phyloP scores from a whole-genome alignment of 2,113 vertebrate species.

The Siniperca knerii region DNA sequence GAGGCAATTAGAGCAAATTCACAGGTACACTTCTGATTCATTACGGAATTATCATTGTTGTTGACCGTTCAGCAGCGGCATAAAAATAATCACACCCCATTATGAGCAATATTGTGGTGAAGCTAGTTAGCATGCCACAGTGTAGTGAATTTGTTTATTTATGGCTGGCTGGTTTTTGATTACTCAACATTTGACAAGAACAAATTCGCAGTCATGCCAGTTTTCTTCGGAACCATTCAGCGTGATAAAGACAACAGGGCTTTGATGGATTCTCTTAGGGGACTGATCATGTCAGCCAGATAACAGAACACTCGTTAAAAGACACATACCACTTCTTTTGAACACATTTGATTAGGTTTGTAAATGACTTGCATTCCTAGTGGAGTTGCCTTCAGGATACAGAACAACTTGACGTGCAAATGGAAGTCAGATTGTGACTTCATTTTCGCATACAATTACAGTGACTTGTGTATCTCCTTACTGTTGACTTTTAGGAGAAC shows the following conservation, averaged over 20 bases:
- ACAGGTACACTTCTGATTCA: conserved; percentile 70
- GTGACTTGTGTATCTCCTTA: conserved; percentile 35
- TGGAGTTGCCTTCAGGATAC: conserved; percentile 65
- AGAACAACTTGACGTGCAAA: conserved; percentile 47
- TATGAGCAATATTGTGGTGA: conserved; percentile 59
- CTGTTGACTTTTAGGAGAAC: conserved; percentile 53
- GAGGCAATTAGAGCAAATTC: conserved; percentile 68
- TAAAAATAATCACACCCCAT: conserved; percentile 73
- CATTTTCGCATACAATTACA: conserved; percentile 26
- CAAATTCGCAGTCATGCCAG: conserved; percentile 80
- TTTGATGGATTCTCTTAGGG: conserved; percentile 77
- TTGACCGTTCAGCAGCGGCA: conserved; percentile 55
- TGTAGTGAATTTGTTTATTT: conserved; percentile 78
- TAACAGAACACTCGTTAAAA: conserved; percentile 68
- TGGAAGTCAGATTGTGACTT: conserved; percentile 49
- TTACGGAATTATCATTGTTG: conserved; percentile 71
- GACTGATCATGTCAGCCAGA: conserved; percentile 74
- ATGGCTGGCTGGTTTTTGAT: conserved; percentile 76
- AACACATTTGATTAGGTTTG: conserved; percentile 78
- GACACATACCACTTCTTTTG: conserved; percentile 71
- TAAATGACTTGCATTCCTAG: conserved; percentile 65
- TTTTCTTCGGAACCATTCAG: conserved; percentile 71
- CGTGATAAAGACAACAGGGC: conserved; percentile 73
- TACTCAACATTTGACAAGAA: conserved; percentile 80
- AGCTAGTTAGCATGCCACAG: conserved; percentile 71